Base-by-base conservation (phyloP, 2,797 vertebrate species). In the Sebastes baramenuke region DNA sequence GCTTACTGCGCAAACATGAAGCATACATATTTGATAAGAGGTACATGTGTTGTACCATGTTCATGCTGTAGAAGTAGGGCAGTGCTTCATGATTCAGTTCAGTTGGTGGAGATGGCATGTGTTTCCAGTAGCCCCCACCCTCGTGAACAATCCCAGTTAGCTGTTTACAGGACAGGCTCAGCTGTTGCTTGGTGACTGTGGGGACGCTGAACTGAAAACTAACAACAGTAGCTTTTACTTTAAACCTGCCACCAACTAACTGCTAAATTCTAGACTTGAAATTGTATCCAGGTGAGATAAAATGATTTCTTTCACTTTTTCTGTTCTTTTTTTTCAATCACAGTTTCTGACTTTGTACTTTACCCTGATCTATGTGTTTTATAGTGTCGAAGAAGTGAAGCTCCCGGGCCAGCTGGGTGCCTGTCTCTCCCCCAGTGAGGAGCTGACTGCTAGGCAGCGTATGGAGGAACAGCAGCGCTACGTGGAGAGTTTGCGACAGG, bases 401-500 rank as follows among this genome's bases (percentile, higher is more conserved):
- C 84, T 91, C 78, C 96, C 88, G 70, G 92, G 85, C 76, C 89
- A 90, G 85, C 90, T 83, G 80, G 89, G 89, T 46, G 88, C 77
- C 61, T 62, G 76, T 75, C 72, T 76, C 61, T 82, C 90, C 85
- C 80, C 88, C 67, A 59, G 81, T 72, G 81, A 94, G 92, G 88
- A 94, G 89, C 66, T 88, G 12, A 20, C 91, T 82, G 89, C 94
- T 42, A 94, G 94, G 80, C 95, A 93, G 84, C 94, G 93, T 27
- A 86, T 97, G 81, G 95, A 96, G 67, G 95, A 89, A 77, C 97
- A 97, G 91, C 96, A 96, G 89, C 84, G 87, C 42, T 97, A 93
- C 1, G 93, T 97, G 84, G 95, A 97, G 82, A 92, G 94, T 85
- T 93, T 98, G 86, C 95, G 96, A 58, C 95, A 96, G 77, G 96